A percentile compares a stretch with the other conserved stretches of the same genome.
Conservation (phyloP, 2,797 vertebrate species). For the Columba guinea region DNA sequence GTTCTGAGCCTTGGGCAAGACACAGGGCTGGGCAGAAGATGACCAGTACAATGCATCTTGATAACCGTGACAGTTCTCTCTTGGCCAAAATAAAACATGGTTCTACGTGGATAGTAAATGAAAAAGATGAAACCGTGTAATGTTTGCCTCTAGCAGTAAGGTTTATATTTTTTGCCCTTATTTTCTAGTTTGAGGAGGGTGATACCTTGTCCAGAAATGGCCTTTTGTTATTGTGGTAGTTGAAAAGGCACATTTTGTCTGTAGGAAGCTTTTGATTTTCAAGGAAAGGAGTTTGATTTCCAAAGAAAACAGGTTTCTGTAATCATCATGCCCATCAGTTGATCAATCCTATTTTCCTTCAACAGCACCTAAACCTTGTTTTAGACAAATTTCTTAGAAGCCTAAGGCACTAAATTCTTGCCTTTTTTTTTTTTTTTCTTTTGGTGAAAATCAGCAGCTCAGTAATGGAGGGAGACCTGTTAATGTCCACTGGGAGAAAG, state of each 20-base stretch:
- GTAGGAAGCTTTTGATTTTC: not conserved
- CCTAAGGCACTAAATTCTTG: not conserved
- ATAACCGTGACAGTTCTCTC: constrained; percentile 2
- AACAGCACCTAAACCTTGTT: not conserved
- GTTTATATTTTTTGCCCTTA: not conserved
- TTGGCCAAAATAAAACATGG: not conserved
- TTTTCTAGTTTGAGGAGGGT: not conserved
- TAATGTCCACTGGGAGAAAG: not conserved
- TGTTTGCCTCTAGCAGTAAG: not conserved
- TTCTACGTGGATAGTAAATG: not conserved
- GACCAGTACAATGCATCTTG: constrained; percentile 12
- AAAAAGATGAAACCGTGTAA: not conserved
- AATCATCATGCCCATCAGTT: not conserved
- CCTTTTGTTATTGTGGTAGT: not conserved
- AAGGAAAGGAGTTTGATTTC: not conserved
- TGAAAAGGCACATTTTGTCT: not conserved
- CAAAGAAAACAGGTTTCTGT: not conserved
- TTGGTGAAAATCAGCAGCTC: not conserved
- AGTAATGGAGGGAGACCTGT: not conserved
- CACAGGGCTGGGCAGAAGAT: not conserved
- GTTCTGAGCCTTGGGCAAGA: constrained; percentile 35
- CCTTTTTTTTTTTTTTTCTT: not conserved
- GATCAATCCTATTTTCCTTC: not conserved
- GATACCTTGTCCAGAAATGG: not conserved
- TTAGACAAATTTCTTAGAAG: not conserved